phyloP scores from a whole-genome alignment of 2,888 invertebrate species.

The Xanthostigma xanthostigma region DNA sequence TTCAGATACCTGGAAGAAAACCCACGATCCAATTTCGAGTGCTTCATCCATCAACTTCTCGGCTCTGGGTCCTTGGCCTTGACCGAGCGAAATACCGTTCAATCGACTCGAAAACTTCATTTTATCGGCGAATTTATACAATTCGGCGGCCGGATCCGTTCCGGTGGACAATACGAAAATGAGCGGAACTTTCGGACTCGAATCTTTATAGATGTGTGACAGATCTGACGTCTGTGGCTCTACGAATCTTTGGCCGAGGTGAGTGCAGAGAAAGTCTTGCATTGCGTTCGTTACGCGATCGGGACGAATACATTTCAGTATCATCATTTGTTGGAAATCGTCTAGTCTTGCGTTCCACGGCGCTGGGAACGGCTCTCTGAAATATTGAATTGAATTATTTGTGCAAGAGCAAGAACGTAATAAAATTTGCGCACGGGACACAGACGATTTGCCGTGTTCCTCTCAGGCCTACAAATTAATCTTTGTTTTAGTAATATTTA shows the following conservation, averaged over 20 bases:
- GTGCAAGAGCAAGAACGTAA: no score
- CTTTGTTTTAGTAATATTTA: no score
- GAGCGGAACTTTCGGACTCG: slow-evolving; percentile 60
- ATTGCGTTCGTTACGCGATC: slow-evolving; percentile 74
- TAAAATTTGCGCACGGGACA: no score
- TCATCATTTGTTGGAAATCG: slow-evolving; percentile 59
- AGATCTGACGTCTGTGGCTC: slow-evolving; percentile 78
- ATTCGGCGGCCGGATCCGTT: slow-evolving; percentile 72
- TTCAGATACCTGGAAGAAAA: slow-evolving; percentile 56
- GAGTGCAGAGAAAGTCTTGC: slow-evolving; percentile 52
- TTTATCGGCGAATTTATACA: slow-evolving; percentile 71
- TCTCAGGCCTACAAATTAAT: no score
- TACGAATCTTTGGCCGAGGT: slow-evolving; percentile 65
- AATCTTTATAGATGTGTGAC: slow-evolving; percentile 65
- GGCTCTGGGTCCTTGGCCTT: slow-evolving; percentile 78
- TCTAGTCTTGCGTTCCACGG: slow-evolving; percentile 47
- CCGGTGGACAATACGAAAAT: slow-evolving; percentile 83
- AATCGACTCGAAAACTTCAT: slow-evolving; percentile 60
- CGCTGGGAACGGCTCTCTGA: slow-evolving; percentile 34
- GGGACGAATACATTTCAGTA: slow-evolving; percentile 65
- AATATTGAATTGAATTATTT: not conserved
- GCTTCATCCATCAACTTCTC: slow-evolving; percentile 60
- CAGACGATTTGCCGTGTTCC: no score
- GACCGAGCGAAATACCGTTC: slow-evolving; percentile 73
- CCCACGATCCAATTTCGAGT: slow-evolving; percentile 69